Evolutionary conservation across 2,888 invertebrate species (phyloP).

Genomic region (Drosophila multiciliata): DNA sequence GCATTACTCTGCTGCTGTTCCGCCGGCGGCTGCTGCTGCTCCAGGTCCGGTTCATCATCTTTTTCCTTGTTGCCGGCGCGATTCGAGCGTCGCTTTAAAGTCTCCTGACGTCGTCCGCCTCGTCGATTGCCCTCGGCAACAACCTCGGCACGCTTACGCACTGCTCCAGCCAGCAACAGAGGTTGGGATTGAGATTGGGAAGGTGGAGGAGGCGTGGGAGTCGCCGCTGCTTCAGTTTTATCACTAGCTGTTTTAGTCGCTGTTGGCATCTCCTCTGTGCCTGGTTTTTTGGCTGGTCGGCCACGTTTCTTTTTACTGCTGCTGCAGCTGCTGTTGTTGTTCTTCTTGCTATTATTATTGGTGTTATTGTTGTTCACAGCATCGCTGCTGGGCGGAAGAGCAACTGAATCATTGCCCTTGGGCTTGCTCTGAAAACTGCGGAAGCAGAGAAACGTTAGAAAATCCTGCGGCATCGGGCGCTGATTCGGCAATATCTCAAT

Average conservation of each 20-base stretch:
- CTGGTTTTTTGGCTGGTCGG: conserved; percentile 55
- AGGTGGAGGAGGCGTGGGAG: conserved; percentile 33
- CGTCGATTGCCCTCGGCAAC: conserved; percentile 82
- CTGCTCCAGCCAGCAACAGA: conserved; percentile 84
- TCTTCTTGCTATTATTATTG: conserved; percentile 49
- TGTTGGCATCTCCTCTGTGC: conserved; percentile 56
- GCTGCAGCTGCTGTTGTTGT: conserved; percentile 25
- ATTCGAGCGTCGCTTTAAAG: conserved; percentile 82
- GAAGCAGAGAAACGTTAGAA: conserved; percentile 93
- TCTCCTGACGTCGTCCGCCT: conserved; percentile 79
- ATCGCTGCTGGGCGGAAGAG: conserved; percentile 23
- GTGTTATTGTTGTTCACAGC: conserved; percentile 54
- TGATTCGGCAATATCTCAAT: conserved; percentile 88
- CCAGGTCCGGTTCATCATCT: conserved; percentile 36
- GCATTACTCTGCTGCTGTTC: conserved; percentile 4
- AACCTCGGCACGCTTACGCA: conserved; percentile 86
- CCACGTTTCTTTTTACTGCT: conserved; percentile 66
- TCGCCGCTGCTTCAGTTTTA: conserved; percentile 46
- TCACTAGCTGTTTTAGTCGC: conserved; percentile 50
- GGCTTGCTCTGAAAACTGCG: conserved; percentile 88
- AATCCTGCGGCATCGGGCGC: conserved; percentile 93
- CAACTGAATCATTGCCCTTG: conserved; percentile 66
- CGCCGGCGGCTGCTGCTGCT: conserved; percentile 3
- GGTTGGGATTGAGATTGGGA: conserved; percentile 39
- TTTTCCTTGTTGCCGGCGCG: conserved; percentile 69